phyloP scores from a whole-genome alignment of 2,888 invertebrate species.

The Amblyteles armatorius region DNA sequence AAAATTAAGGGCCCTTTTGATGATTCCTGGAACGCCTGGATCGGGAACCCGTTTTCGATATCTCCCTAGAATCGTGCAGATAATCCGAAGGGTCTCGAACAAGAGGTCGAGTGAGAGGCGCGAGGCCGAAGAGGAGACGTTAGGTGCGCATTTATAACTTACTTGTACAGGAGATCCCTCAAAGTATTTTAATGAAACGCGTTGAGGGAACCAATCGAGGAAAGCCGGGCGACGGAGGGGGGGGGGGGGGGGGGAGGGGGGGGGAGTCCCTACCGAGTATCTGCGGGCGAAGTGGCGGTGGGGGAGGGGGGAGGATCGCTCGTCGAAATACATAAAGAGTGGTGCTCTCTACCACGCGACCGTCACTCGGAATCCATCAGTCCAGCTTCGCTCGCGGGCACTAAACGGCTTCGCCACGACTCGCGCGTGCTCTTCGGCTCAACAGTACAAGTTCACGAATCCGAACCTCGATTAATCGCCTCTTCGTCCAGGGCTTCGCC shows the following conservation, averaged over 20 bases:
- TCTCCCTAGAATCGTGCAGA: conserved; percentile 29
- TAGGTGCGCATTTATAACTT: not conserved
- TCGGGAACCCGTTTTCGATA: conserved; percentile 49
- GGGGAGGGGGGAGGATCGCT: conserved; percentile 57
- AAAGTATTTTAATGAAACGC: conserved; percentile 31
- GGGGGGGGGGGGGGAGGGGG: conserved; percentile 1
- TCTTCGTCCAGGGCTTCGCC: conserved; percentile 5
- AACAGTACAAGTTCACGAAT: conserved; percentile 20
- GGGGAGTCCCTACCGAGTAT: not conserved
- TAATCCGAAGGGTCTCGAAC: conserved; percentile 4
- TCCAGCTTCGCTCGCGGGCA: conserved; percentile 37
- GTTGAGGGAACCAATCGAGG: conserved; percentile 20
- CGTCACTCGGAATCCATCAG: conserved; percentile 69
- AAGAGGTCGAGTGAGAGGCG: not conserved
- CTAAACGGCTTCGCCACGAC: conserved; percentile 25
- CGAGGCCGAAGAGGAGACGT: not conserved
- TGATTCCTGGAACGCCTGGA: conserved; percentile 32
- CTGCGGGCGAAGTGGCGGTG: conserved; percentile 17
- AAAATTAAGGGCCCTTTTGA: not conserved
- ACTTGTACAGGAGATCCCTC: not conserved
- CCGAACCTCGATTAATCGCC: not conserved
- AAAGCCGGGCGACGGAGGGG: not conserved
- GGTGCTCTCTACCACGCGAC: conserved; percentile 69
- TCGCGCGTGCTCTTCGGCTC: conserved; percentile 1
- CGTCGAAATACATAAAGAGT: conserved; percentile 73